phyloP scores from a whole-genome alignment of 2,113 vertebrate species.

The Myiozetetes cayanensis region DNA sequence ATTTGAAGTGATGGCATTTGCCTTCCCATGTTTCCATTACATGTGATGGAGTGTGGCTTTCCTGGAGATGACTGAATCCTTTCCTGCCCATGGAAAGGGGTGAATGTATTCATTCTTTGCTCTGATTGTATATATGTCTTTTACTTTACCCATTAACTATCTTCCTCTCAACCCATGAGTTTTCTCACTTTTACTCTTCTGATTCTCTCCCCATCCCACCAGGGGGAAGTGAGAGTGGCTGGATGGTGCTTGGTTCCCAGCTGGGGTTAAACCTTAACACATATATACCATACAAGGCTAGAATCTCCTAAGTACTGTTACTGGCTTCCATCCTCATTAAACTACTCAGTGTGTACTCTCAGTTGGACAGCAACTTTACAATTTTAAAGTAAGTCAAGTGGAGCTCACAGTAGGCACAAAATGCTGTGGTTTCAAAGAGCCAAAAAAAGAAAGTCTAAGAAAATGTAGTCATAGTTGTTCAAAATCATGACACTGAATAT shows the following conservation, averaged over 20 bases:
- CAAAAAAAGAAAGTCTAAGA: not conserved
- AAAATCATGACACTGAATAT: not conserved
- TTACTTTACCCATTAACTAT: not conserved
- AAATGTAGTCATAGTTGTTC: not conserved
- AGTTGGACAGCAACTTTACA: conserved; percentile 11
- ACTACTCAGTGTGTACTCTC: conserved; percentile 22
- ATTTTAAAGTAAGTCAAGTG: conserved; percentile 4
- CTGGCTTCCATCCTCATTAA: conserved; percentile 37
- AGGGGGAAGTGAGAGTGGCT: not conserved
- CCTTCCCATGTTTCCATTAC: not conserved
- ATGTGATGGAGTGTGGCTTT: not conserved
- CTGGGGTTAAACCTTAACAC: not conserved
- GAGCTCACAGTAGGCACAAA: not conserved
- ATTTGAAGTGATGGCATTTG: not conserved
- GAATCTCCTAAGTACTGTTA: not conserved
- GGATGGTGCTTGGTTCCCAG: not conserved
- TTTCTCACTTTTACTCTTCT: not conserved
- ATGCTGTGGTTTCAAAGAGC: not conserved
- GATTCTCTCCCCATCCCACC: not conserved
- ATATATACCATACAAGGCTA: not conserved
- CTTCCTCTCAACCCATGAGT: not conserved
- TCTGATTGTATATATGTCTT: rapidly evolving
- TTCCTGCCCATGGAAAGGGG: not conserved
- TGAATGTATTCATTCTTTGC: not conserved
- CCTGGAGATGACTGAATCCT: not conserved